These are phyloP conservation scores for Phrynocephalus forsythii DNA, from an alignment of 2,797 vertebrate genomes.

Conservation along the genomic window DNA sequence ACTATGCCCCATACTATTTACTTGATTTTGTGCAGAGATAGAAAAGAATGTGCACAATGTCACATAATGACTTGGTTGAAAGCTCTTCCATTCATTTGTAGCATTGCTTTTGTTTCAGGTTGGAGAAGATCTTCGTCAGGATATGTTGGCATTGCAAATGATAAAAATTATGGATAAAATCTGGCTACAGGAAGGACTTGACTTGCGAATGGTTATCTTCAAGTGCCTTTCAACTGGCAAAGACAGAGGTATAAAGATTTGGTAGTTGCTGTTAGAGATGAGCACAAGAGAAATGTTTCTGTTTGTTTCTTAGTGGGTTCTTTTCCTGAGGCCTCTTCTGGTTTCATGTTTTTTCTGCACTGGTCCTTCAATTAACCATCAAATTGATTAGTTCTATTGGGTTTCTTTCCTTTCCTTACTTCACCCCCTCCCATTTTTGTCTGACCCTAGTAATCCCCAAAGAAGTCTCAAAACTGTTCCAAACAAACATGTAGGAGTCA, in stretches of 20 bases:
- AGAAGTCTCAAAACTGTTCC: no score
- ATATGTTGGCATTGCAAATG: constrained; percentile 99
- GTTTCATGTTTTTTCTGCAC: no score
- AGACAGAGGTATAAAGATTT: constrained; percentile 86
- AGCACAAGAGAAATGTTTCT: no score
- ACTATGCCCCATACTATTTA: not conserved
- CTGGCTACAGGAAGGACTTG: constrained; percentile 96
- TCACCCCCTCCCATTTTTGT: no score
- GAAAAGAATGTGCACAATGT: not conserved
- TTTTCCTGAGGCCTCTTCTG: no score
- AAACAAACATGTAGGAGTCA: no score
- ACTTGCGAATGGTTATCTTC: constrained; percentile 96
- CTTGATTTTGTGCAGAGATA: not conserved
- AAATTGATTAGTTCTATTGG: no score
- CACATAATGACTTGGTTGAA: constrained; percentile 30
- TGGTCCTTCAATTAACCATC: no score
- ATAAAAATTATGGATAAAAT: constrained; percentile 99
- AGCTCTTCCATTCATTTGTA: constrained; percentile 39
- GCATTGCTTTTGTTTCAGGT: constrained; percentile 80
- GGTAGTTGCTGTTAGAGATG: no score
- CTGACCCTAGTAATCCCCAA: no score
- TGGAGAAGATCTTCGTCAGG: constrained; percentile 96
- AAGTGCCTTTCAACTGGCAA: constrained; percentile 97
- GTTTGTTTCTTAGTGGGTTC: no score
- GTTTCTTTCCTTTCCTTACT: no score